Evolutionary conservation across 2,113 vertebrate species (phyloP), one percentile per base, ranked within the genome.

Genomic region (Dinomys branickii): DNA sequence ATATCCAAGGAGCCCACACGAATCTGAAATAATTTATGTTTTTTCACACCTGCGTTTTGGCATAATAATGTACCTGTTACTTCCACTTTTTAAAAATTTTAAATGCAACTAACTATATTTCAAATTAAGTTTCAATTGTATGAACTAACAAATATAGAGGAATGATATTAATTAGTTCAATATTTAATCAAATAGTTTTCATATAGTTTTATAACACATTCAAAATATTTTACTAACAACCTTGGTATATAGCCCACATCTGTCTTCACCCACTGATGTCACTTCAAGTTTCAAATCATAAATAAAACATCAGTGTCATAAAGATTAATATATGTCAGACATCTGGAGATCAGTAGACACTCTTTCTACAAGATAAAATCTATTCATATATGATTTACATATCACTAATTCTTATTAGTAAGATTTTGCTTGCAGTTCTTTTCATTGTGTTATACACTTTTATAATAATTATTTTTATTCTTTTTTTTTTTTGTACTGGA

Each of bases 201-300:
- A 7, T 59, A 44, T 38, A 35, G 6, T 85, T 93, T 94, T 90
- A 56, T n/a, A 52, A 69, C 41, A 83, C 11, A 86, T 5, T 14
- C 86, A 63, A 92, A 94, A 86, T 5, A 12, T 77, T 90, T 85
- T 69, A 63, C 26, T 77, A n/a, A 91, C 3, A 92, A 44, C 67
- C 2, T 52, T 65, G 20, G 65, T 17, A 78, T 0, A 82, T 75
- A 75, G 35, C 0, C 22, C 3, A 69, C 28, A 10, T 73, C 9
- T 87, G 19, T 24, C 7, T 87, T 69, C 82, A 61, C 6, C 44
- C 7, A 12, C 3, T 78, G 13, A 44, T 71, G 35, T 19, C 35
- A 85, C n/a, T 84, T 87, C 7, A 69, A 56, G 69, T 77, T 50
- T n/a, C 35, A 69, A 61, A 20, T 59, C 7, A 22, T 24, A 35